A percentile compares a stretch with the other conserved stretches of the same genome.
Evolutionary conservation across 2,113 vertebrate species (phyloP).

Genomic region (Plotosus lineatus): DNA sequence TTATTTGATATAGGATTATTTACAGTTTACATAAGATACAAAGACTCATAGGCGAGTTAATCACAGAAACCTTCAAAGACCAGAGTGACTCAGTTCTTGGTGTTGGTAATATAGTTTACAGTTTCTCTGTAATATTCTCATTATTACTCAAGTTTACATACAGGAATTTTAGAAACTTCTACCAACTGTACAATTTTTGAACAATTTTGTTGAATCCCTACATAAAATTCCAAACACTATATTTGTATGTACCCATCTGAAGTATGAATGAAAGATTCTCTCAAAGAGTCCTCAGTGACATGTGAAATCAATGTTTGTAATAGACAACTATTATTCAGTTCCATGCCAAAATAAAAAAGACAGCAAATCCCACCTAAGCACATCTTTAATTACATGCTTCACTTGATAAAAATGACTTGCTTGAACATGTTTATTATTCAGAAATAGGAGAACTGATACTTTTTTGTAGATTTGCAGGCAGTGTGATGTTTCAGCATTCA

Average conservation of each 20-base stretch:
- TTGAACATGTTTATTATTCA: not conserved
- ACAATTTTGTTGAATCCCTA: not conserved
- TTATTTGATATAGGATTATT: too few species aligned
- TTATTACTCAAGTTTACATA: not conserved
- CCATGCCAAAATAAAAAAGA: not conserved
- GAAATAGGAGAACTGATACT: not conserved
- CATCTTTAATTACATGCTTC: conserved; percentile 5
- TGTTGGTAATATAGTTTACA: not conserved
- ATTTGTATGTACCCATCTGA: not conserved
- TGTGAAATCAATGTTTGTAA: not conserved
- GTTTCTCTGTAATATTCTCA: not conserved
- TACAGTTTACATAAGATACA: not conserved
- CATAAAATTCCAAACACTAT: not conserved
- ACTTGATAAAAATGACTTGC: conserved; percentile 5
- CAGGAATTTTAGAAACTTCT: not conserved
- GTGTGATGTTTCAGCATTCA: too few species aligned
- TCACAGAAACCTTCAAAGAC: not conserved
- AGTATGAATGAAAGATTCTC: not conserved
- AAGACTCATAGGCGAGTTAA: not conserved
- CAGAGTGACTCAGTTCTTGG: not conserved
- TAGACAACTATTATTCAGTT: not conserved
- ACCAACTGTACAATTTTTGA: not conserved
- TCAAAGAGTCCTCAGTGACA: not conserved
- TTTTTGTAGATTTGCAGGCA: not conserved
- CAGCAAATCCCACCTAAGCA: conserved; percentile 11